Base-by-base conservation (phyloP, 2,888 invertebrate species). In the Liodrosophila aerea region DNA sequence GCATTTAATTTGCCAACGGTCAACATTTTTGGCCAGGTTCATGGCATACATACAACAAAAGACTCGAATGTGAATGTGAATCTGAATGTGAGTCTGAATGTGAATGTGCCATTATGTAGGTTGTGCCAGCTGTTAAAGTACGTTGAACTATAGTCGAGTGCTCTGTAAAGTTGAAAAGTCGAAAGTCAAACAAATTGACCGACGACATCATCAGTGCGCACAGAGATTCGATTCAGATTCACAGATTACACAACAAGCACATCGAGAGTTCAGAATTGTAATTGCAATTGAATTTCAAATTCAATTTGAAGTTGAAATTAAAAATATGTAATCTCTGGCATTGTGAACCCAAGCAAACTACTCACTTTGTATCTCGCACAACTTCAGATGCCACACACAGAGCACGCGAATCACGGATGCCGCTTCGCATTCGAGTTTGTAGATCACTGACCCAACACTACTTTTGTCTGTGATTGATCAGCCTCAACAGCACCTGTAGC, bases 91-190 rank as follows among this genome's bases (percentile, higher is more conserved):
- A 1, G 34, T 3, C 36, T 15, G 36, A 18, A n/a, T 39, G 39
- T 7, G 18, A 15, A 18, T 29, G 31, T 15, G 30, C 18, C 46
- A 4, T 4, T 22, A 39, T 44, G 39, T 62, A 9, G 44, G 30
- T 33, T 54, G 34, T 16, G 40, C 37, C 16, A 18, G 56, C 15
- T 57, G 34, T 31, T 50, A 33, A 44, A 65, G 64, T 52, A 59
- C 64, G 66, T 16, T 65, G 66, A 66, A 47, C 64, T 47, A 22
- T 22, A 39, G 18, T 39, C 16, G 39, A 39, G 18, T n/a, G 31
- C 22, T 15, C 34, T 18, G 34, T n/a, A 7, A 18, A 51, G 65
- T 57, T 45, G 45, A 54, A 64, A 50, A 64, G 40, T 50, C 44
- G 45, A 64, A 56, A 45, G 45, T 18, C 50, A 50, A 51, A 31